Evolutionary conservation across 2,797 vertebrate species (phyloP), one percentile per base, ranked within the genome.

Genomic region (Anguilla anguilla): DNA sequence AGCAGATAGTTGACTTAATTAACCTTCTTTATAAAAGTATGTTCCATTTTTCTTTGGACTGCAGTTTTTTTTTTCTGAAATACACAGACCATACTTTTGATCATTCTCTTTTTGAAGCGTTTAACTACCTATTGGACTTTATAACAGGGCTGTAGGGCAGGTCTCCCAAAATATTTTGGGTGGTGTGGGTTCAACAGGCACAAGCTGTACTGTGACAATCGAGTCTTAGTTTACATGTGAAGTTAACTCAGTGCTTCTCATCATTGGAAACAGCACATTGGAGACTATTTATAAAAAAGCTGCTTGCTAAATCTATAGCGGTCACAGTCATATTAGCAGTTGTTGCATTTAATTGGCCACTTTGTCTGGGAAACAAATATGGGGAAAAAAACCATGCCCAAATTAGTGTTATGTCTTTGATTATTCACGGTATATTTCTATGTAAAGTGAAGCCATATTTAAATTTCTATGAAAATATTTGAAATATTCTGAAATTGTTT

Each of bases 381-480:
- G 69, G 9, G 69, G 31, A 35, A 72, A 72, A 28, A 46, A 46
- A 46, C 43, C 69, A 15, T 77, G 28, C 10, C 35, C 28, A 77
- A 39, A 35, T 39, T 77, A 35, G 28, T 77, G 28, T 77, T 35
- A 77, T 77, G 35, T 77, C 35, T 15, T 13, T 77, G 0, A 35
- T 77, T 77, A 77, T 74, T 74, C 69, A 35, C 31, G 2, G 2
- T 17, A 77, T 19, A 77, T 77, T 77, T 77, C 35, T 35, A 39
- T 77, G 72, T 77, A 39, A 35, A 77, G 28, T 77, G 31, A 77
- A 77, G 72, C 72, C 72, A 77, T 77, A 77, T 39, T 39, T 39
- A 77, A 77, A 77, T 77, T 35, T 39, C 72, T 35, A 19, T 39
- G 17, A 31, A 77, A 35, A 77, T 77, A 77, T 39, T 77, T 13